Evolutionary conservation across 1,140 invertebrate genomes (phyloP), one percentile per base, ranked within the genome.

Genomic region (Calephelis nemesis): DNA sequence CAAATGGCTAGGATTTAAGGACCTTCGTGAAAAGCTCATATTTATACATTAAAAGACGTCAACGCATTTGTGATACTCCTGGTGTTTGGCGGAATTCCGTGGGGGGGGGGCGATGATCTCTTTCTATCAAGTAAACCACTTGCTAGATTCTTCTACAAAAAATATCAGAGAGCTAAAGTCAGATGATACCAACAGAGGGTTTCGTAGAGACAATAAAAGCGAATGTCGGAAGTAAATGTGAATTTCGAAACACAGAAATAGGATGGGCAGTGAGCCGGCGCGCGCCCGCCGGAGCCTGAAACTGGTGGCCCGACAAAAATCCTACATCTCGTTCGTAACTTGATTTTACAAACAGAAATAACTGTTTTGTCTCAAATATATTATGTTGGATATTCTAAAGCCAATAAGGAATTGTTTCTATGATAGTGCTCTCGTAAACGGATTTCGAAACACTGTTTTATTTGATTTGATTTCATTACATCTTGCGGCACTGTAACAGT

Each of bases 251-350:
- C 19, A 58, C 50, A 65, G 52, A 65, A 65, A 65, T 54, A 65
- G 48, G 50, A 65, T 65, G 65, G 54, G 65, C 65, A 58, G 65
- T 58, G 65, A 66, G 50, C 65, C 65, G 65, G 15, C 15, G 10
- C 54, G 1, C 62, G 50, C 40, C 50, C 65, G 50, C 49, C 50
- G 13, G n/a, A 66, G 64, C 64, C 52, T 65, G 64, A 65, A 65
- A 54, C 49, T 39, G 30, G 30, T 30, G 40, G 48, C 12, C 39
- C 49, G 48, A 42, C 52, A 65, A 65, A 52, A 52, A 65, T 52
- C 39, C 64, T 52, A 65, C 64, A 54, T 65, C 64, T 65, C 49
- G 48, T 50, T 54, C 30, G 30, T 54, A 49, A 65, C 64, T 54
- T 65, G 64, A 65, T 65, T 65, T 54, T 65, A 65, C 64, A 65